phyloP scores from a whole-genome alignment of 1,140 invertebrate genomes.

The Brachionus paranguensis region DNA sequence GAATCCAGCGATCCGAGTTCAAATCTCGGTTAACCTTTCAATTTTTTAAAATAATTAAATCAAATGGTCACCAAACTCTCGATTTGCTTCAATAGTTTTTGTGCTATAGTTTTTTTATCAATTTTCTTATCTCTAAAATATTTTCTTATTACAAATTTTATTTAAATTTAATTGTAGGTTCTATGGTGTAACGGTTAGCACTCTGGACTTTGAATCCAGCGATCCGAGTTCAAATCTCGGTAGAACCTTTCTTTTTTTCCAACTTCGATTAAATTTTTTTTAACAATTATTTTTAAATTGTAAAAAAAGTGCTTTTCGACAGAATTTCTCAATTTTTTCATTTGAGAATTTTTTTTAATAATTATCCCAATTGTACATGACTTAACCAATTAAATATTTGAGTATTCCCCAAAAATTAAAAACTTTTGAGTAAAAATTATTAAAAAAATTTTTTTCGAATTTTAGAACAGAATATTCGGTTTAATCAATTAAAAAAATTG shows the following conservation, averaged over 20 bases:
- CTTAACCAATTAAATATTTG: too few species aligned
- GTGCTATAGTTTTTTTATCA: neutral
- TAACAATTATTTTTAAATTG: too few species aligned
- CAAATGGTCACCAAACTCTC: neutral
- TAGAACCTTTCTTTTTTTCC: too few species aligned
- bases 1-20: neutral
- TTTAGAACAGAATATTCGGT: slow-evolving; percentile 8
- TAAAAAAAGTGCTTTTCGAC: too few species aligned
- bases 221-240: neutral
- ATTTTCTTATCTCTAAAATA: neutral
- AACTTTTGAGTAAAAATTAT: too few species aligned
- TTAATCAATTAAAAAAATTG: neutral
- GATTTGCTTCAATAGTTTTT: neutral
- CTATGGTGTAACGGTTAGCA: neutral
- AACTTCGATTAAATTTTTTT: too few species aligned
- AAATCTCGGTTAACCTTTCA: neutral
- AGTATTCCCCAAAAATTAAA: too few species aligned
- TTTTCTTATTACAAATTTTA: neutral
- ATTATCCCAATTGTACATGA: too few species aligned
- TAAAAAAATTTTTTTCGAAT: too few species aligned
- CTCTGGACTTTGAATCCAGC: neutral
- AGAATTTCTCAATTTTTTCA: too few species aligned
- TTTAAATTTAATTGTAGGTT: neutral
- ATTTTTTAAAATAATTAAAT: neutral
- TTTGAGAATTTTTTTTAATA: too few species aligned